These are phyloP conservation scores for Lycaena phlaeas DNA, from an alignment of 2,888 invertebrate species.

Conservation along the genomic window DNA sequence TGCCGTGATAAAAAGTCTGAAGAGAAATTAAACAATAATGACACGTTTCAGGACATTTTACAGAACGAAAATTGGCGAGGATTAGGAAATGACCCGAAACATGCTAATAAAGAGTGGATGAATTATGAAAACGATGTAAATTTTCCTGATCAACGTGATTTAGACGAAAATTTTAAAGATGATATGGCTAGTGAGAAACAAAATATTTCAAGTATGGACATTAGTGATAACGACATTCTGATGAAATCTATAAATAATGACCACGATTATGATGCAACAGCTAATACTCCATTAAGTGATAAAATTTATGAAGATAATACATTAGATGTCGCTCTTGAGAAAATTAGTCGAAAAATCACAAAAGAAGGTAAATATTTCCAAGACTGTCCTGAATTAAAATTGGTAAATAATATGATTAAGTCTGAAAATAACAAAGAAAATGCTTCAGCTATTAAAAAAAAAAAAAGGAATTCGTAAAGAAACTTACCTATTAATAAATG, in stretches of 20 bases:
- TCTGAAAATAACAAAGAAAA: constrained; percentile 5
- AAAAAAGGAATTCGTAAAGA: too few relatives aligned
- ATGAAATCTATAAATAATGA: constrained; percentile 3
- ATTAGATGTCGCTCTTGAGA: constrained; percentile 3
- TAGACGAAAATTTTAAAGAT: too few relatives aligned
- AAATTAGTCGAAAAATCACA: not conserved
- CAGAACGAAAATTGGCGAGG: constrained; percentile 1
- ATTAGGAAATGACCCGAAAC: not conserved
- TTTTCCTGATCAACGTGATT: too few relatives aligned
- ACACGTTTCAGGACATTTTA: too few relatives aligned
- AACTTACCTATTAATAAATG: constrained; percentile 8
- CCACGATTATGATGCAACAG: not conserved
- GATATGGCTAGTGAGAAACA: too few relatives aligned
- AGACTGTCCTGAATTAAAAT: constrained; percentile 3
- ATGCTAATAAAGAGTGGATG: not conserved
- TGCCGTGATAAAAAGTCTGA: too few relatives aligned
- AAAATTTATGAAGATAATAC: not conserved
- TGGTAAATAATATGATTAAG: not conserved
- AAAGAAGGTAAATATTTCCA: constrained; percentile 9
- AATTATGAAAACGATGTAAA: too few relatives aligned
- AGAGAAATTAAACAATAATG: too few relatives aligned
- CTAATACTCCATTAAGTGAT: not conserved
- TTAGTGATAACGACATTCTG: not conserved
- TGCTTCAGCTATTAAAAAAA: not conserved
- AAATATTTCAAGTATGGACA: not conserved